Percentiles rank a stretch among this genome's conserved stretches.
Conservation (phyloP, 2,113 vertebrate species). For the Gallinago media region DNA sequence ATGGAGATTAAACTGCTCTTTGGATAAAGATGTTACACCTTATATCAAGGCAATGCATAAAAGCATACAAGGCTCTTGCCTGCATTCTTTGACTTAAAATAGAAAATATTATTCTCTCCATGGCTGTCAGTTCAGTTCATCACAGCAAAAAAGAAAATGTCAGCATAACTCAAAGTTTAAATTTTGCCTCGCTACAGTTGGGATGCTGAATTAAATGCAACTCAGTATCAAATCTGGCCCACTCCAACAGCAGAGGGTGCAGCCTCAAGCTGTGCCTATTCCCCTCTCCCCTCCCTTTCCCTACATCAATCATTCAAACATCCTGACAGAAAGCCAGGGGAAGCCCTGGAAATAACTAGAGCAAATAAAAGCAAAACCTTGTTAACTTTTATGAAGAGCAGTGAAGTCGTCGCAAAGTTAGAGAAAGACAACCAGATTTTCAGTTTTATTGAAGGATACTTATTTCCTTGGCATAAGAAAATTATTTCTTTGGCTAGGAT, state of each 20-base stretch:
- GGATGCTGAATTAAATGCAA: background rate
- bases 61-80: fast-evolving
- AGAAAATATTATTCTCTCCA: background rate
- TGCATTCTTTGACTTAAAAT: background rate
- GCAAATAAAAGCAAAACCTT: background rate
- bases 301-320: background rate
- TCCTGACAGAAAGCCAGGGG: background rate
- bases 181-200: background rate
- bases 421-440: background rate
- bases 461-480: constrained; percentile 29
- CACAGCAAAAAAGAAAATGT: background rate
- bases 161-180: background rate
- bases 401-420: constrained; percentile 28
- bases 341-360: constrained; percentile 3
- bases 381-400: constrained; percentile 1
- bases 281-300: constrained; percentile 11
- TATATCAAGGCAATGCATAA: background rate
- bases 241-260: constrained; percentile 55
- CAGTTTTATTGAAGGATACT: constrained; percentile 9
- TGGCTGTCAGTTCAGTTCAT: background rate
- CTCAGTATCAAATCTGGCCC: background rate
- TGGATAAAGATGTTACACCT: background rate
- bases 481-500: constrained; percentile 25
- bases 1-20: background rate
- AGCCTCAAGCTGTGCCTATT: background rate